phyloP scores from a whole-genome alignment of 2,888 invertebrate genomes.

The Caenorhabditis sinica region DNA sequence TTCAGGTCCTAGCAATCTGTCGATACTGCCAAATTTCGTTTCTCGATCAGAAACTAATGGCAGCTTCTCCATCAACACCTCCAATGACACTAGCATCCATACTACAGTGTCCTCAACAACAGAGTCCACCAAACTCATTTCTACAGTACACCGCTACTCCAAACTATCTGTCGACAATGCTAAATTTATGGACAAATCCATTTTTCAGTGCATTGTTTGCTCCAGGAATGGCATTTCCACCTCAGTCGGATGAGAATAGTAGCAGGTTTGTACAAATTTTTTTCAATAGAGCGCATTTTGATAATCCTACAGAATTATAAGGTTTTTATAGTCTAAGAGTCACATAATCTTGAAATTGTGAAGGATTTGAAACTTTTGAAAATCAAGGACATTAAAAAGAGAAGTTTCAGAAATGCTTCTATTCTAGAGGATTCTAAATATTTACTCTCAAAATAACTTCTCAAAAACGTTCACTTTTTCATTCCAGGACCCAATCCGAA shows the following conservation, averaged over 20 bases:
- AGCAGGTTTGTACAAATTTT: constrained; percentile 10
- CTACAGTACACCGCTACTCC: constrained; percentile 32
- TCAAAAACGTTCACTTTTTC: neutral
- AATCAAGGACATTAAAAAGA: too few species aligned
- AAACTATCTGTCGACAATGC: constrained; percentile 51
- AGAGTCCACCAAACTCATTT: constrained; percentile 4
- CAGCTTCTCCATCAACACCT: constrained; percentile 12
- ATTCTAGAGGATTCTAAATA: too few species aligned
- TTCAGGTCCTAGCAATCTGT: constrained; percentile 54
- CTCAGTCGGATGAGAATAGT: constrained; percentile 40
- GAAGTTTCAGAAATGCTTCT: too few species aligned
- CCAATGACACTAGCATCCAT: constrained; percentile 21
- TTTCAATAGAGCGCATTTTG: neutral
- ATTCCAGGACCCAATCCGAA: constrained; percentile 51
- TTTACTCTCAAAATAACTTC: too few species aligned
- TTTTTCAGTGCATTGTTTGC: constrained; percentile 52
- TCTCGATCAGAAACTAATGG: constrained; percentile 50
- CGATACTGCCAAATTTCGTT: constrained; percentile 47
- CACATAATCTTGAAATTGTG: too few species aligned
- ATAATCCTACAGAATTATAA: too few species aligned
- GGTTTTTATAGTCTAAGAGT: too few species aligned
- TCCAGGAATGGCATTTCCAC: constrained; percentile 4
- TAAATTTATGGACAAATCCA: constrained; percentile 59
- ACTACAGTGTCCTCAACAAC: constrained; percentile 30
- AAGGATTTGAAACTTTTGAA: too few species aligned